Percentiles rank a stretch among this genome's conserved stretches.
Evolutionary conservation across 2,113 vertebrate genomes (phyloP).

Genomic region (Chaetops frenatus): DNA sequence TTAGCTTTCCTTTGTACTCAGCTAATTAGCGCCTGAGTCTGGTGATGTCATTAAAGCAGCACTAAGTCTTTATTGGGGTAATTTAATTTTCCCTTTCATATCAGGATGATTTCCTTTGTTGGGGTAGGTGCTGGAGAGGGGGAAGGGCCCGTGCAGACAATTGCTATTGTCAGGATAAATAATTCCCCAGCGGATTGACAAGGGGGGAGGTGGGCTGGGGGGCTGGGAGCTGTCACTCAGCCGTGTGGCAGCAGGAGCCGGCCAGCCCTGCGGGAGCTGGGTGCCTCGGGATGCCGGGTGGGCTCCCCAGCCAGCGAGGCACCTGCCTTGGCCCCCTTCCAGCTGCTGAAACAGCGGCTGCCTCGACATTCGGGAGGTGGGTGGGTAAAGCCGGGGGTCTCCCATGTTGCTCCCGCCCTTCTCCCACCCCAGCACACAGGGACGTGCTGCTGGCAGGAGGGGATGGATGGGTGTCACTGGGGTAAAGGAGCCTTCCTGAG

Average conservation of each 20-base stretch:
- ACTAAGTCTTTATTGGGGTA: conserved; percentile 67
- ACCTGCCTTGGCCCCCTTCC: not conserved
- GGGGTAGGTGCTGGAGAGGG: conserved; percentile 47
- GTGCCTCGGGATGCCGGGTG: not conserved
- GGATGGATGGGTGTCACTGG: not conserved
- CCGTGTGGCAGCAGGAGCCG: not conserved
- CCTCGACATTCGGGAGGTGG: not conserved
- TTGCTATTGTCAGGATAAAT: conserved; percentile 65
- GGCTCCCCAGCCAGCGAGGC: not conserved
- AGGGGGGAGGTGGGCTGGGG: not conserved
- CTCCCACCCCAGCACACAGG: not conserved
- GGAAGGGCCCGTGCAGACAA: conserved; percentile 32
- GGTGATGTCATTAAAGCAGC: conserved; percentile 70
- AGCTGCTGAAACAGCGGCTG: fast-evolving
- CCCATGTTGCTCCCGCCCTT: fast-evolving
- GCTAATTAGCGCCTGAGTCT: conserved; percentile 67
- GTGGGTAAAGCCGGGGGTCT: not conserved
- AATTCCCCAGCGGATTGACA: conserved; percentile 38
- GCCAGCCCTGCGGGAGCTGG: not conserved
- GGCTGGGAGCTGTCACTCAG: conserved; percentile 35
- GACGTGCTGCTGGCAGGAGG: fast-evolving
- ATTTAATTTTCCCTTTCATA: conserved; percentile 74
- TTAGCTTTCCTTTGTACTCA: conserved; percentile 65
- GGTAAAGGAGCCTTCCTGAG: not conserved
- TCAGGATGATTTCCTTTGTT: conserved; percentile 69